Percentiles rank a stretch among this genome's conserved stretches.
Evolutionary conservation across 2,888 invertebrate species (phyloP).

Genomic region (Polydrusus tereticollis): DNA sequence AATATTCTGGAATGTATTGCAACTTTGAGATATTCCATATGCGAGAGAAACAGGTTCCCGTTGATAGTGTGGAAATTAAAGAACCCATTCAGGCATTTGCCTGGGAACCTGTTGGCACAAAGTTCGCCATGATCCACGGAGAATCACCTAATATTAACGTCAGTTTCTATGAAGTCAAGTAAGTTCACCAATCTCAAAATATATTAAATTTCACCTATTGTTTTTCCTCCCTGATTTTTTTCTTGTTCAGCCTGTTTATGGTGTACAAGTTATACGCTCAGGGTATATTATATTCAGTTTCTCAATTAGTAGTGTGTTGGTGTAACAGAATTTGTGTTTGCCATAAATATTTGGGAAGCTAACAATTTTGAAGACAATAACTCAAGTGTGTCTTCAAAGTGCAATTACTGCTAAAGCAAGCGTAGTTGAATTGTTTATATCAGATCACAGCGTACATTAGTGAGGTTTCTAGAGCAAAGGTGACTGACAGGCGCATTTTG

Average conservation of each 20-base stretch:
- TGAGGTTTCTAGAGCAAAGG: too few relatives aligned
- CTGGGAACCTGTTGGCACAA: conserved; percentile 97
- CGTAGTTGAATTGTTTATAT: too few relatives aligned
- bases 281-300: not conserved
- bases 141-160: conserved; percentile 88
- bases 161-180: conserved; percentile 87
- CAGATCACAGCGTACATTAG: too few relatives aligned
- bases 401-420: too few relatives aligned
- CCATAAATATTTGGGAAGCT: not conserved
- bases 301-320: not conserved
- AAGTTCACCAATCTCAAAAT: conserved; percentile 14
- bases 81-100: conserved; percentile 94
- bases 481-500: too few relatives aligned
- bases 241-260: not conserved
- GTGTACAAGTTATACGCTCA: conserved; percentile 2
- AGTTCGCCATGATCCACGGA: conserved; percentile 97
- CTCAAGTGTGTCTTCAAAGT: not conserved
- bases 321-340: not conserved
- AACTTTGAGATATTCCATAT: conserved; percentile 99
- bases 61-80: conserved; percentile 97
- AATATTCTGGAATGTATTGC: conserved; percentile 97
- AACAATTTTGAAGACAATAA: not conserved
- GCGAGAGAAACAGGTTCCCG: conserved; percentile 94
- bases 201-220: not conserved
- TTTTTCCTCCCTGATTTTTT: not conserved